Base-by-base conservation (phyloP, 2,888 invertebrate genomes). In the Hemistola chrysoprasaria region DNA sequence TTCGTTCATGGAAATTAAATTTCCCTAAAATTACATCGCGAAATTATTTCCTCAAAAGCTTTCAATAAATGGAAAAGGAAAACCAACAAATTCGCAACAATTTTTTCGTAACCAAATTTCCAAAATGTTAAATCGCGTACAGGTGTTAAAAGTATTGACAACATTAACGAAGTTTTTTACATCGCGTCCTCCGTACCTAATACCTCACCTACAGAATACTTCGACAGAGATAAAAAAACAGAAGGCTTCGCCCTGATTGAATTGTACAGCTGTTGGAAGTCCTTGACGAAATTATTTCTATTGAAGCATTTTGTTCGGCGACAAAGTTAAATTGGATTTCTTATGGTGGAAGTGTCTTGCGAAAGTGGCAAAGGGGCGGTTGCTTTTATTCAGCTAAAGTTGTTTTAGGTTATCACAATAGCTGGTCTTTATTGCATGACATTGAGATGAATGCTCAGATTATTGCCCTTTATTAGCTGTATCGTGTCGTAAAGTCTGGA, bases 271-370 rank as follows among this genome's bases (percentile, higher is more conserved):
- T 82, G 83, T 75, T 77, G 76, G 68, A 63, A 71, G 75, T 78
- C 78, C 80, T 85, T 83, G 81, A 82, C 80, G 77, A 80, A 85
- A 86, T 86, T 85, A 85, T 86, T 84, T 86, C 82, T 82, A 85
- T 82, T 79, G 83, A 76, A 83, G 76, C 83, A 84, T 84, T 84
- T 80, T 81, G 84, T 82, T 78, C 83, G 73, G 74, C 70, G 84
- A 78, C 79, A 79, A 86, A 85, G 86, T 86, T 86, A 85, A 86
- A 85, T 85, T 86, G 83, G 81, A 85, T 86, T 85, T 86, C 83
- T 85, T 85, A 85, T 81, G 80, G 82, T 76, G 75, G 68, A 76
- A 79, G 77, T 76, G 78, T 70, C 65, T 66, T 63, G 65, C 65
- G 65, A 68, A 77, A 79, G 76, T 75, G 72, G 71, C 74, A 71